phyloP scores from a whole-genome alignment of 2,888 invertebrate genomes.

The Eristalis pertinax region DNA sequence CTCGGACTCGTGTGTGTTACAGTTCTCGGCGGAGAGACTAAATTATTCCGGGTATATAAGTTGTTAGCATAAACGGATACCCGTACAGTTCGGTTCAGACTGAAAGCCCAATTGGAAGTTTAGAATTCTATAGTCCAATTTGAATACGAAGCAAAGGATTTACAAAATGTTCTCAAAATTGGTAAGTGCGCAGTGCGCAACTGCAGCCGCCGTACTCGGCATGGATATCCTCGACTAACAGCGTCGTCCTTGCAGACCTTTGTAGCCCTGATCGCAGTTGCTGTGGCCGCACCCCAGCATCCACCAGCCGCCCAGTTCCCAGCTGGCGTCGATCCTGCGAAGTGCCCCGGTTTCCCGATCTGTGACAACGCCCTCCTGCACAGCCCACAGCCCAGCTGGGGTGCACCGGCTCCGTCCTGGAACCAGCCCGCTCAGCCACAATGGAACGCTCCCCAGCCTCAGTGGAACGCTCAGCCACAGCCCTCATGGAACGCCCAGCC shows the following conservation, averaged over 20 bases:
- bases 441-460: slow-evolving; percentile 74
- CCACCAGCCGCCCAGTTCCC: slow-evolving; percentile 81
- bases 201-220: neutral
- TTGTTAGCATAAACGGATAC: slow-evolving; percentile 75
- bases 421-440: slow-evolving; percentile 73
- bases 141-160: slow-evolving; percentile 67
- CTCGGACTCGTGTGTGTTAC: slow-evolving; percentile 59
- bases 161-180: slow-evolving; percentile 80
- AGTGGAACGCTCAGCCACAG: slow-evolving; percentile 77
- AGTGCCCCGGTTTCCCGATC: slow-evolving; percentile 82
- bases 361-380: slow-evolving; percentile 82
- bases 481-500: slow-evolving; percentile 75
- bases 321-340: slow-evolving; percentile 82
- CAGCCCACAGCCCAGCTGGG: slow-evolving; percentile 79
- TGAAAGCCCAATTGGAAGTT: slow-evolving; percentile 82
- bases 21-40: slow-evolving; percentile 68
- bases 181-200: slow-evolving; percentile 77
- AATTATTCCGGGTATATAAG: slow-evolving; percentile 78
- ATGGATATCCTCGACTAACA: slow-evolving; percentile 44
- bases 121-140: slow-evolving; percentile 81
- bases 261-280: slow-evolving; percentile 78
- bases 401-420: slow-evolving; percentile 76
- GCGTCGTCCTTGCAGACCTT: slow-evolving; percentile 75
- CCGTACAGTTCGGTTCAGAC: slow-evolving; percentile 79
- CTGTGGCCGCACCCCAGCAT: slow-evolving; percentile 80